Base-by-base conservation (phyloP, 2,113 vertebrate genomes). In the Rhea americana region DNA sequence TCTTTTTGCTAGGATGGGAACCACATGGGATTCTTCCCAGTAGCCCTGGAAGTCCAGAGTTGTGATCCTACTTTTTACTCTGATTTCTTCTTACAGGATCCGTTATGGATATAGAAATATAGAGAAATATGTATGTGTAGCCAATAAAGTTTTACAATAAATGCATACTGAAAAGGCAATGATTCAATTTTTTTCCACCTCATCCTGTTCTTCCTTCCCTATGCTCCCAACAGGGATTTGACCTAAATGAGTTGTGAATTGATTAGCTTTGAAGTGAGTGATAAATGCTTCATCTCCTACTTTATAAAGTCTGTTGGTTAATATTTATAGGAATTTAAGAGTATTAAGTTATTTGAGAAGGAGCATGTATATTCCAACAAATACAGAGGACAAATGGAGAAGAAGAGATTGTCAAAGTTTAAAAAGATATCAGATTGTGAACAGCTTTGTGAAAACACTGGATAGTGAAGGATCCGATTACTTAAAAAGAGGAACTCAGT, bases 261-360 rank as follows among this genome's bases (percentile, higher is more conserved):
- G 72, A 85, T 47, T 93, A 32, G 61, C 90, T 95, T 91, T 95
- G 90, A 94, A 90, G 82, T 91, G 65, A 83, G 81, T 18, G 47
- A 51, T 72, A 95, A 90, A 75, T 80, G 66, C 61, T 83, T 81
- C 47, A 63, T 86, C 61, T 91, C 21, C 59, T 77, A 9, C 65
- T 82, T 26, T 68, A 72, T 72, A 71, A 93, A 94, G 68, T 28
- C 78, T 81, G 22, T 55, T 11, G 0, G 80, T 95, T 88, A 94
- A 93, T 94, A 93, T 93, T 95, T 78, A 90, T 86, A 78, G 70
- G 51, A 61, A 48, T 21, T 81, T 86, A 71, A 39, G 65, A 67
- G 80, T 81, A 74, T 78, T 65, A 77, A 80, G 24, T 80, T 77
- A 24, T 55, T 74, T 85, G 37, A 71, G 76, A 73, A 85, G 37